phyloP scores from a whole-genome alignment of 92 coral and sea anemone species.

The Blastomussa wellsi region DNA sequence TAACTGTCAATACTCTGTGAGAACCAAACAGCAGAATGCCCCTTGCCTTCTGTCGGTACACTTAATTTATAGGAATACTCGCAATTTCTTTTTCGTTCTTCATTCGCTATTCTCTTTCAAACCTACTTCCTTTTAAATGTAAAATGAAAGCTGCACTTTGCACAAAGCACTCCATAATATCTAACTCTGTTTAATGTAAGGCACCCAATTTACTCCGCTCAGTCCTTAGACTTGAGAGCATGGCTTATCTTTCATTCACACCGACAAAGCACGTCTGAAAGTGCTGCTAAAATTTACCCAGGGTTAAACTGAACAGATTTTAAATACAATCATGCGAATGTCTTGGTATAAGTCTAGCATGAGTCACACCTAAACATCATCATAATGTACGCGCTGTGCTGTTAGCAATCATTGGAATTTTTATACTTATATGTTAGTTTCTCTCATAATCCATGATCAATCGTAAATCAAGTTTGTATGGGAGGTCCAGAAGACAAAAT shows the following conservation, averaged over 20 bases:
- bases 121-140: background rate
- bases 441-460: background rate
- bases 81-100: background rate
- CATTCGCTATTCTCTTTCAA: slow-evolving; percentile 1
- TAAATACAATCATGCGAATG: too few species aligned
- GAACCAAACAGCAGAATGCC: background rate
- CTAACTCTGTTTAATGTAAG: background rate
- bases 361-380: background rate
- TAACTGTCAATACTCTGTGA: background rate
- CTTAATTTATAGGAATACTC: background rate
- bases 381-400: background rate
- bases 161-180: background rate
- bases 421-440: background rate
- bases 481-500: background rate
- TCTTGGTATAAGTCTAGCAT: background rate
- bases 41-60: too few species aligned
- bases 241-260: background rate
- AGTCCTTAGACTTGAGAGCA: background rate
- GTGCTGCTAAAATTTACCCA: too few species aligned
- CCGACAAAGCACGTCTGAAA: background rate
- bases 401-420: background rate
- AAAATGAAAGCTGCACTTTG: background rate
- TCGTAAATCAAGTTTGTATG: background rate
- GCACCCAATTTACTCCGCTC: background rate
- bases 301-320: too few species aligned